A percentile compares a stretch with the other conserved stretches of the same genome.
Evolutionary conservation across 1,140 invertebrate genomes (phyloP).

Genomic region (Mya arenaria): DNA sequence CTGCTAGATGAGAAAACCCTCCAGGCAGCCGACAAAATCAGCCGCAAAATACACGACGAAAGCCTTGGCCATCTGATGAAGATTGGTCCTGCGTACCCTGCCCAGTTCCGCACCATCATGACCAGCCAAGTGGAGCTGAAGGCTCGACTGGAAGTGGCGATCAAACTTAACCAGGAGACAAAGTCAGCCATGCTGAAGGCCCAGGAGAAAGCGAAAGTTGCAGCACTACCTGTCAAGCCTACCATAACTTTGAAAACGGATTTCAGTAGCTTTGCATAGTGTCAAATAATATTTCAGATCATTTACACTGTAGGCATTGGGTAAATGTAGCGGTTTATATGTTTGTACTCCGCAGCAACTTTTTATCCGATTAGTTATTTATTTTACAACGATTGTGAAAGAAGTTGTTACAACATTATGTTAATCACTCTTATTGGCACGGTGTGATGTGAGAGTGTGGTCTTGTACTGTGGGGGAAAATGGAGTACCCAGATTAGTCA

Average conservation of each 20-base stretch:
- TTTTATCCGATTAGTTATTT: too few species aligned
- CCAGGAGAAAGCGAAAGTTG: slow-evolving; percentile 77
- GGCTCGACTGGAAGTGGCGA: slow-evolving; percentile 91
- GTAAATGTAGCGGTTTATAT: too few species aligned
- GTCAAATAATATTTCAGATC: too few species aligned
- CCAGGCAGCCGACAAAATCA: slow-evolving; percentile 85
- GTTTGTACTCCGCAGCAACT: too few species aligned
- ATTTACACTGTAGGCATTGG: too few species aligned
- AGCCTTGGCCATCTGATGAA: slow-evolving; percentile 93
- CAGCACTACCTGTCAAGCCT: slow-evolving; percentile 85
- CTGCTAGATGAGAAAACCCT: slow-evolving; percentile 87
- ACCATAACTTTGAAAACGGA: slow-evolving; percentile 97
- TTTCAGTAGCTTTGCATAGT: slow-evolving; percentile 93
- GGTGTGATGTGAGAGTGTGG: too few species aligned
- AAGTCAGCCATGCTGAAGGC: slow-evolving; percentile 79
- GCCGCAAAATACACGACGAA: slow-evolving; percentile 90
- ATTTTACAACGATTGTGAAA: too few species aligned
- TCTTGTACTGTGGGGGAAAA: too few species aligned
- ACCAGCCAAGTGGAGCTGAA: slow-evolving; percentile 89
- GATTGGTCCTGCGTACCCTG: slow-evolving; percentile 89
- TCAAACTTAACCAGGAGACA: slow-evolving; percentile 85
- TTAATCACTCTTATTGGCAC: too few species aligned
- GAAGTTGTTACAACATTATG: too few species aligned
- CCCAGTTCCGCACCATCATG: slow-evolving; percentile 96
- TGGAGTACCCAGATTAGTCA: too few species aligned